Base-by-base conservation (phyloP, 2,888 invertebrate genomes). In the Oegoconia quadripuncta region DNA sequence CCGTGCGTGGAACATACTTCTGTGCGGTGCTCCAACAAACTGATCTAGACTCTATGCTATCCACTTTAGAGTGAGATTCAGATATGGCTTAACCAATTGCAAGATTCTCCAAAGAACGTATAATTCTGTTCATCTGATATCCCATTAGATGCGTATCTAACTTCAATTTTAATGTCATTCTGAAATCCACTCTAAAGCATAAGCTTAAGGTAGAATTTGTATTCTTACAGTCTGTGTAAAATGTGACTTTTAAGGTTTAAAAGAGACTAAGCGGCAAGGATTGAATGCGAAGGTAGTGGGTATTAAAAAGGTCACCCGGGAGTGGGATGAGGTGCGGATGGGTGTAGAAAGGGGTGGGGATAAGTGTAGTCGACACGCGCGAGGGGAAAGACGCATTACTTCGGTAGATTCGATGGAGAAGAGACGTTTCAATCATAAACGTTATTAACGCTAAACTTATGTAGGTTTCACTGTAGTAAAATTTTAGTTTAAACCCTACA, bases 61-160 rank as follows among this genome's bases (percentile, higher is more conserved):
- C 23, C 2, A 12, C 0, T 5, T 42, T 64, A 69, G 32, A 46
- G 56, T 54, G 42, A 49, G 54, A 50, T 58, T 41, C 53, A 34
- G 15, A 41, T 39, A 16, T n/a, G 23, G 3, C 26, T 8, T 3
- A 34, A 11, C 14, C 48, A 55, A 58, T 58, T 55, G 64, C 65
- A 71, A 64, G 67, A 74, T 74, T 75, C 75, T 76, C 74, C 59
- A 68, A 81, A 81, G 81, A 77, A 77, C 70, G 54, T 64, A 57
- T 60, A 64, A 64, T 64, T 64, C 65, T 59, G 63, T 59, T 64
- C 68, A 74, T 72, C 65, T 55, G 62, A 60, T 74, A 64, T 61
- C 58, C 69, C 58, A 71, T 76, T 74, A 72, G 73, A 75, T 72
- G 73, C 65, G 57, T 72, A 71, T 76, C 72, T 77, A 77, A 74